A percentile compares a stretch with the other conserved stretches of the same genome.
Evolutionary conservation across 1,140 invertebrate genomes (phyloP).

Genomic region (Drosophila parabipectinata): DNA sequence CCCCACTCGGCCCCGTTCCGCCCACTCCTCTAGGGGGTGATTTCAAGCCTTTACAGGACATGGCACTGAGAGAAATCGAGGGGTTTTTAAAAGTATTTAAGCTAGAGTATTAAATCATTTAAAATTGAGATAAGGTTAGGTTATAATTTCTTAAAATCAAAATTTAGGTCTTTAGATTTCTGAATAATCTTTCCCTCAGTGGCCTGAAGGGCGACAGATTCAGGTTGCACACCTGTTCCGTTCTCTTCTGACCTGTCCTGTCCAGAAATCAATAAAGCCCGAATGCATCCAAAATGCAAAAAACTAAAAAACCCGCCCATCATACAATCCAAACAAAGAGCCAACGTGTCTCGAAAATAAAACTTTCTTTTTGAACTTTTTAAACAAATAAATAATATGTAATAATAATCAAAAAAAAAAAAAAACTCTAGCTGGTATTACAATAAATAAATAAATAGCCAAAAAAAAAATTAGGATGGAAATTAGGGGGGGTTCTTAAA

Average conservation of each 20-base stretch:
- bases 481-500: not conserved
- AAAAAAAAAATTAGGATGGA: slow-evolving; percentile 43
- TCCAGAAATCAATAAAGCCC: slow-evolving; percentile 29
- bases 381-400: not conserved
- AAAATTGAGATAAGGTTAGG: too few relatives aligned
- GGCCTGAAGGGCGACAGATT: slow-evolving; percentile 38
- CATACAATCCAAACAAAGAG: not conserved
- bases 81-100: too few relatives aligned
- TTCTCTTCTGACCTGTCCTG: slow-evolving; percentile 27
- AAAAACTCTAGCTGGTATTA: slow-evolving; percentile 25
- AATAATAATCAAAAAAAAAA: slow-evolving; percentile 3
- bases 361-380: slow-evolving; percentile 12
- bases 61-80: not conserved
- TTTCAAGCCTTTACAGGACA: slow-evolving; percentile 18
- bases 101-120: too few relatives aligned
- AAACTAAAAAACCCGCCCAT: not conserved
- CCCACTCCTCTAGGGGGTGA: slow-evolving; percentile 26
- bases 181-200: not conserved
- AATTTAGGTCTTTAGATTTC: not conserved
- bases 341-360: slow-evolving; percentile 2
- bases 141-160: too few relatives aligned
- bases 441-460: slow-evolving; percentile 69
- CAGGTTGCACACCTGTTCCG: slow-evolving; percentile 64
- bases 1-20: not conserved
- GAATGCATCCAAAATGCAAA: slow-evolving; percentile 8